Base-by-base conservation (phyloP, 2,888 invertebrate genomes). In the Hirtodrosophila cameraria region DNA sequence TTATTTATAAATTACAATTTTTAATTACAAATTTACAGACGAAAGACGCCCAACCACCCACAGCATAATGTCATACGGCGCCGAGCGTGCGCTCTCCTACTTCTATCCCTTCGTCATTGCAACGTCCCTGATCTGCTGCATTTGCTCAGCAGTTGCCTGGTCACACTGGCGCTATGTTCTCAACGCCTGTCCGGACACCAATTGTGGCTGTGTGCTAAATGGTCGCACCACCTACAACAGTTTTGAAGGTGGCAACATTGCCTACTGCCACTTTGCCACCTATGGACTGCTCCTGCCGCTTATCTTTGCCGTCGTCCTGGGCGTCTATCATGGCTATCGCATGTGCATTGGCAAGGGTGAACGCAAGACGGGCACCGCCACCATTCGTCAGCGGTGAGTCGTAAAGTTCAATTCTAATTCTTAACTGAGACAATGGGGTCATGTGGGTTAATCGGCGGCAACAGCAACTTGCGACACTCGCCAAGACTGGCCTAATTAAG, bases 141-240 rank as follows among this genome's bases (percentile, higher is more conserved):
- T 91, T 27, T 88, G 89, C 1, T 89, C 90, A 27, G 94, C 93
- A 2, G 92, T 94, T 50, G 93, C 94, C 0, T 94, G 94, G 92
- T 92, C 93, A 38, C 94, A 95, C 86, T 95, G 95, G 95, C 85
- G 79, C 39, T 91, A 92, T 12, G 94, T 94, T 0, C 90, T 95
- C 2, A 94, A 94, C 78, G 93, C 93, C 38, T 94, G 94, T 73
- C 92, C 92, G 38, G 93, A 94, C 73, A 92, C 92, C 3, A 94
- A 94, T 80, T 95, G 94, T 80, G 94, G 94, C 33, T 95, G 95
- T 77, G 94, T 94, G 75, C 91, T 95, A 30, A 94, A 93, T 86
- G 94, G 94, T 1, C 90, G 92, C 49, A 92, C 93, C 75, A 93
- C 94, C 11, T 92, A 91, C 48, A 92, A 92, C 33, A 92, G 92